These are phyloP conservation scores for Drosophila fungiperda DNA, from an alignment of 2,888 invertebrate species.

Conservation along the genomic window DNA sequence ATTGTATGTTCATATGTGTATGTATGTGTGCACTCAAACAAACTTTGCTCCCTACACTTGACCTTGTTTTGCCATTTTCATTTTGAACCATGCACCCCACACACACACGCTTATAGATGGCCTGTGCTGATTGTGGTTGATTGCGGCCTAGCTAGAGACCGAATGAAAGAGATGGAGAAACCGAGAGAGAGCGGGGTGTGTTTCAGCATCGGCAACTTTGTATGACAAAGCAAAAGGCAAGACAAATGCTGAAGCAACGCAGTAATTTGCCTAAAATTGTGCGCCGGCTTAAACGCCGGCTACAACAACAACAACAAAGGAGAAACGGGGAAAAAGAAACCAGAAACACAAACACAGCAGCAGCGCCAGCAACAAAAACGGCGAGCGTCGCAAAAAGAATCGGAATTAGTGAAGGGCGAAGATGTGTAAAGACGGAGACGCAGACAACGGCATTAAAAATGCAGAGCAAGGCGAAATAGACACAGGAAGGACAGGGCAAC, in stretches of 20 bases:
- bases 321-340: slow-evolving; percentile 22
- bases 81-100: slow-evolving; percentile 59
- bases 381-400: slow-evolving; percentile 33
- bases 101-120: slow-evolving; percentile 21
- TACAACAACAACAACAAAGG: slow-evolving; percentile 29
- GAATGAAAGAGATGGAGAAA: neutral
- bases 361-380: slow-evolving; percentile 19
- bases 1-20: neutral
- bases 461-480: slow-evolving; percentile 58
- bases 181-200: neutral
- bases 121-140: slow-evolving; percentile 45
- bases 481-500: slow-evolving; percentile 74
- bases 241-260: slow-evolving; percentile 46
- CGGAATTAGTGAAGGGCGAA: slow-evolving; percentile 55
- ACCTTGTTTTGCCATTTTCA: slow-evolving; percentile 79
- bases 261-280: slow-evolving; percentile 68
- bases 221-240: slow-evolving; percentile 63
- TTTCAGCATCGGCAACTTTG: slow-evolving; percentile 49
- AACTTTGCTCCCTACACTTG: slow-evolving; percentile 80
- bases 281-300: slow-evolving; percentile 66
- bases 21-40: slow-evolving; percentile 68
- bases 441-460: slow-evolving; percentile 67
- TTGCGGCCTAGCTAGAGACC: slow-evolving; percentile 21
- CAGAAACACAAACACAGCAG: slow-evolving; percentile 34
- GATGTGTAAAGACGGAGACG: slow-evolving; percentile 42